Conservation (phyloP, 2,888 invertebrate genomes). For the Branchipolynoe longqiensis region DNA sequence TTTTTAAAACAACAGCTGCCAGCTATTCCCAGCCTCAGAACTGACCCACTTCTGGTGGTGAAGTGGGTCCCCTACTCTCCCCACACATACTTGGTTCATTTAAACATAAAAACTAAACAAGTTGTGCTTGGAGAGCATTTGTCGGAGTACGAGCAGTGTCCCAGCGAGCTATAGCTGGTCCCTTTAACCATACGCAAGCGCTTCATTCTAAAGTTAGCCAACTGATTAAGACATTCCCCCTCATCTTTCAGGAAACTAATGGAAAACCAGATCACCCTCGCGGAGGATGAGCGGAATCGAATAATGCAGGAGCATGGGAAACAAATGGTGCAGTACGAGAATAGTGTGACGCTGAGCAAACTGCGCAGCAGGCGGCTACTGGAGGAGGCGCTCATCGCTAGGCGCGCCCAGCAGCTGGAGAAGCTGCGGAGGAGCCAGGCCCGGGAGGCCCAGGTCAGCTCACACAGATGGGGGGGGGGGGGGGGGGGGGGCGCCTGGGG, state of each 20-base stretch:
- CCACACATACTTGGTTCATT: no score
- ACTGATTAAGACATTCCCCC: not conserved
- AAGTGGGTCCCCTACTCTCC: no score
- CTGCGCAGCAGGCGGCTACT: slow-evolving; percentile 78
- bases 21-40: no score
- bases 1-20: no score
- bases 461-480: no score
- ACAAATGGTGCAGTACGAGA: slow-evolving; percentile 80
- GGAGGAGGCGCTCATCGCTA: slow-evolving; percentile 77
- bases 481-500: no score
- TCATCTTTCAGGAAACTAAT: slow-evolving; percentile 74
- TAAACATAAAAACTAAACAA: no score
- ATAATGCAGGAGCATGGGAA: slow-evolving; percentile 80
- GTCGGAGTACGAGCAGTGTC: no score
- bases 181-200: no score
- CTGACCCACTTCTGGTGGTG: no score
- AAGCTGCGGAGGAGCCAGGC: slow-evolving; percentile 76
- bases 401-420: slow-evolving; percentile 75
- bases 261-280: slow-evolving; percentile 78
- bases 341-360: slow-evolving; percentile 79
- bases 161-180: no score
- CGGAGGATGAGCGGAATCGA: slow-evolving; percentile 77
- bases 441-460: slow-evolving; percentile 73
- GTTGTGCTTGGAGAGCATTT: no score
- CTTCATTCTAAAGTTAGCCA: not conserved